Base-by-base conservation (phyloP, 1,140 invertebrate genomes). In the Pachypsylla venusta region DNA sequence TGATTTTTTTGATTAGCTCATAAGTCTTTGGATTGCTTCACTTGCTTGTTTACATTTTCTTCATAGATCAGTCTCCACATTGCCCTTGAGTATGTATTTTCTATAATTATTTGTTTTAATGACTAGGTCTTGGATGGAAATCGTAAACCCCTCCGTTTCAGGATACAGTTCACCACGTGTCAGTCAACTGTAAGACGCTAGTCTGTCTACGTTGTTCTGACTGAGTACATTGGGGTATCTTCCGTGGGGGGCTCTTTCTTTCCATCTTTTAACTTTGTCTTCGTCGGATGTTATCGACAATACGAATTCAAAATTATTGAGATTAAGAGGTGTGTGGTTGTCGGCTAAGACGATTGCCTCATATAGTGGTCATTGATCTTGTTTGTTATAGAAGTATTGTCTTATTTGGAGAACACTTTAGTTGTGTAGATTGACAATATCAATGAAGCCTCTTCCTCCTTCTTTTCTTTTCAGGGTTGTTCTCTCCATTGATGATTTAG, bases 71-170 rank as follows among this genome's bases (percentile, higher is more conserved):
- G n/a, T 53, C 3, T 4, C 42, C 5, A 53, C 42, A 19, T 53
- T 4, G n/a, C 63, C 62, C 58, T 64, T 65, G 19, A 67, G 57
- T n/a, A 68, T 65, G 26, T 63, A 20, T 62, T 66, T 67, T 54
- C 25, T 57, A 30, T 64, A 64, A 19, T 65, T 64, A 58, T 25
- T 61, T 2, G 65, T 68, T n/a, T 63, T 60, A 2, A 67, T 63
- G 0, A 68, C 59, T 39, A 68, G 65, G 27, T 69, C 67, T 26
- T 69, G 67, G n/a, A 68, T 66, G 1, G 66, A 64, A 22, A 64
- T 48, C 13, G 66, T 60, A 22, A 66, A 67, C n/a, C 63, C 60
- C 30, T 67, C 64, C 4, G 60, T 63, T 60, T 63, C 62, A 30
- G 62, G 54, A 25, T 60, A 64, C 5, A 66, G 35, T 7, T 59